Evolutionary conservation across 2,113 vertebrate species (phyloP).

Genomic region (Nesogale talazaci): DNA sequence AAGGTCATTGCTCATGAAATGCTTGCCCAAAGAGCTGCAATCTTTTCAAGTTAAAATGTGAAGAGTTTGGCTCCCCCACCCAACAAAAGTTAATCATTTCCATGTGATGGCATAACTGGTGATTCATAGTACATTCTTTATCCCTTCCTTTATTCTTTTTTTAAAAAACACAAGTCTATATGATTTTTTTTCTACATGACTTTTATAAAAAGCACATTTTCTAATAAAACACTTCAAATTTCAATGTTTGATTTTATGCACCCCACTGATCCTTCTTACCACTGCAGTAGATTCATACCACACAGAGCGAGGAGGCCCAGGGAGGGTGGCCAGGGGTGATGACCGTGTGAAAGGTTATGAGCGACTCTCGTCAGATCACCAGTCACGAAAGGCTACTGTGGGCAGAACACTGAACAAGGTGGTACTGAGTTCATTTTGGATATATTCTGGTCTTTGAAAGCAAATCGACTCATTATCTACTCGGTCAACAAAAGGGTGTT

Average conservation of each 20-base stretch:
- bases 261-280: not conserved
- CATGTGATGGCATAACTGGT: constrained; percentile 11
- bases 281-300: not conserved
- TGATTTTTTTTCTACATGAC: constrained; percentile 37
- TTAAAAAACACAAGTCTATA: not conserved
- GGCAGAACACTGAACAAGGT: constrained; percentile 12
- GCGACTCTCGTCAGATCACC: not conserved
- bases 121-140: constrained; percentile 27
- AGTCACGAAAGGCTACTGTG: not conserved
- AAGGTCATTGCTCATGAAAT: not conserved
- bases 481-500: not conserved
- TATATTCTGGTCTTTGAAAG: constrained; percentile 43
- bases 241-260: constrained; percentile 49
- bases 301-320: not conserved
- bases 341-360: not conserved
- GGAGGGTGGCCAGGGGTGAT: not conserved
- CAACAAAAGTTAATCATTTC: constrained; percentile 40
- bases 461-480: constrained; percentile 18
- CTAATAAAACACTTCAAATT: constrained; percentile 37
- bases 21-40: not conserved
- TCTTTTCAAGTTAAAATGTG: constrained; percentile 2
- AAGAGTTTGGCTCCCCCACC: not conserved
- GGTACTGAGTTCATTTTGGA: constrained; percentile 17
- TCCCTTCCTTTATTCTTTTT: constrained; percentile 21
- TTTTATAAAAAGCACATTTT: constrained; percentile 55